phyloP scores from a whole-genome alignment of 1,140 invertebrate species.

The Lepidurus packardi region DNA sequence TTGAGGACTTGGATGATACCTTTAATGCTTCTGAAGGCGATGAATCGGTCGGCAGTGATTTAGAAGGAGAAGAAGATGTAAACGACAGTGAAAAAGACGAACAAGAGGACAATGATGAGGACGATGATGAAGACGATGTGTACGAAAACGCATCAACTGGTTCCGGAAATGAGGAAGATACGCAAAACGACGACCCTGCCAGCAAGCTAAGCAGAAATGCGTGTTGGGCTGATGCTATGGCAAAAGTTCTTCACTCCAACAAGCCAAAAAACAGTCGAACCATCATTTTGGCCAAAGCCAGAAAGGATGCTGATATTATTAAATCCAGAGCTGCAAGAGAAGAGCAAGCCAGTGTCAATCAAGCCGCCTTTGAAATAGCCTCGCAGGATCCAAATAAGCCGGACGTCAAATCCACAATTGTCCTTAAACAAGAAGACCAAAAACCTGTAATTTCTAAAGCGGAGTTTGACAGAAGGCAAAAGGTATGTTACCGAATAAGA shows the following conservation, averaged over 20 bases:
- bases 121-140: slow-evolving; percentile 7
- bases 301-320: slow-evolving; percentile 44
- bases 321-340: slow-evolving; percentile 32
- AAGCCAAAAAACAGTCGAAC: slow-evolving; percentile 68
- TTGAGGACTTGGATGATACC: background rate
- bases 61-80: slow-evolving; percentile 28
- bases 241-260: slow-evolving; percentile 61
- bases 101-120: background rate
- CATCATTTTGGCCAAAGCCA: slow-evolving; percentile 55
- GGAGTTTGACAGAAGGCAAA: slow-evolving; percentile 33
- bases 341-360: slow-evolving; percentile 40
- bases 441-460: slow-evolving; percentile 33
- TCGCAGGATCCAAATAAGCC: slow-evolving; percentile 37
- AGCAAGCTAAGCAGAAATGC: slow-evolving; percentile 41
- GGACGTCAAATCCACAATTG: slow-evolving; percentile 42
- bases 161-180: slow-evolving; percentile 25
- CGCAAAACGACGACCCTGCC: slow-evolving; percentile 11
- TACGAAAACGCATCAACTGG: background rate
- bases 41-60: background rate
- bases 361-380: slow-evolving; percentile 31
- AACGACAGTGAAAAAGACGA: background rate
- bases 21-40: slow-evolving; percentile 20
- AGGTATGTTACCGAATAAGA: background rate
- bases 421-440: slow-evolving; percentile 35
- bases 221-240: slow-evolving; percentile 50